These are phyloP conservation scores for Trogon surrucura DNA, from an alignment of 2,113 vertebrate species.

Conservation along the genomic window DNA sequence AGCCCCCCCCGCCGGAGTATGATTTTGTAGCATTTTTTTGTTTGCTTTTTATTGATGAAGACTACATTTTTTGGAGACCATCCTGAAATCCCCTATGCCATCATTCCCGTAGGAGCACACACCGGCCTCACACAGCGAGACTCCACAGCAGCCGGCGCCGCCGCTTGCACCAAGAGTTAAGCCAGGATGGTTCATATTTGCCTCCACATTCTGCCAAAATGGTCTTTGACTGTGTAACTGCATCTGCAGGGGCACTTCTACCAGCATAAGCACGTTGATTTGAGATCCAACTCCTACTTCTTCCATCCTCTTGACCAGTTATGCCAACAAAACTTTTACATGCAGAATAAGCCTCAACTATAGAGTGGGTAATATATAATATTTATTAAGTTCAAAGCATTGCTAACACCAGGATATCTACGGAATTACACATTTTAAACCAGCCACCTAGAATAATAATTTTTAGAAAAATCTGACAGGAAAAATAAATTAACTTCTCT, in stretches of 20 bases:
- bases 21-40: background rate
- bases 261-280: background rate
- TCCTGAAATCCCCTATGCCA: background rate
- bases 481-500: background rate
- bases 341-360: background rate
- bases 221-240: background rate
- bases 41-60: background rate
- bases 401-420: background rate
- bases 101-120: fast-evolving
- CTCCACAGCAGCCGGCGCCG: fast-evolving
- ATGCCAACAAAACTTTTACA: background rate
- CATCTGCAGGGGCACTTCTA: background rate
- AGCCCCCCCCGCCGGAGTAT: background rate
- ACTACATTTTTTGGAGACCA: background rate
- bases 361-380: background rate
- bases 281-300: background rate
- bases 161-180: fast-evolving
- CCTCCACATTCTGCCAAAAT: background rate
- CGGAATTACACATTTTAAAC: background rate
- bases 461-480: background rate
- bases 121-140: background rate
- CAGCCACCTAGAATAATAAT: background rate
- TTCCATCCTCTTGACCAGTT: background rate
- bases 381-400: background rate
- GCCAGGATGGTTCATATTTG: background rate